A percentile compares a stretch with the other conserved stretches of the same genome.
These are phyloP conservation scores for Drosophila ogumai DNA, from an alignment of 1,140 invertebrate species.

Conservation along the genomic window DNA sequence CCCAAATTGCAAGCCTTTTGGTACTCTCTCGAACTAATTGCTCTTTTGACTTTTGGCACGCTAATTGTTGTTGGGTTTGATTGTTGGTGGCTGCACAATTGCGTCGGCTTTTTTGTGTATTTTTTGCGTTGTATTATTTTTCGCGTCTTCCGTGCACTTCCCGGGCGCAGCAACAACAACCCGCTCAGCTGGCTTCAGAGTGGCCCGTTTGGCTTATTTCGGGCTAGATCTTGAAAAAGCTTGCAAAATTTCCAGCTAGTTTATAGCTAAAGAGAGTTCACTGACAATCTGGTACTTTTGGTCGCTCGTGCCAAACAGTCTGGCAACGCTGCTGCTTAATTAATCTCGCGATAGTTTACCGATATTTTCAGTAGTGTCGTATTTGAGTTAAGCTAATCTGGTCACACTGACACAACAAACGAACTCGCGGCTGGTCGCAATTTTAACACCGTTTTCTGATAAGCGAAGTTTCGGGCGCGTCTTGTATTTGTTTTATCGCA, in stretches of 20 bases:
- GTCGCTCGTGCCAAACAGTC: no score
- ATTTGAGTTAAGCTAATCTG: no score
- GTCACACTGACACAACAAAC: constrained; percentile 7
- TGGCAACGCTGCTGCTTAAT: no score
- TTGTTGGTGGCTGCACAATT: not conserved
- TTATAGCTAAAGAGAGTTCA: no score
- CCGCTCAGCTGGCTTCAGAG: constrained; percentile 10
- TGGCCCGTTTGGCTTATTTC: not conserved
- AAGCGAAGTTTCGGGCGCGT: constrained; percentile 40
- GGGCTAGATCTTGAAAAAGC: no score
- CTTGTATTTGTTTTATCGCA: constrained; percentile 60
- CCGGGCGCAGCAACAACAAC: constrained; percentile 27
- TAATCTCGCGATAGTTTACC: no score
- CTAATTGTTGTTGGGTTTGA: not conserved
- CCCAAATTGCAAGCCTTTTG: constrained; percentile 5
- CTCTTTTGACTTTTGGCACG: constrained; percentile 6
- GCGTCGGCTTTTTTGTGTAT: not conserved
- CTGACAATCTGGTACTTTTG: no score
- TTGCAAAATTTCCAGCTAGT: no score
- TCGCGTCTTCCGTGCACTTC: constrained; percentile 15
- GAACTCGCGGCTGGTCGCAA: constrained; percentile 22
- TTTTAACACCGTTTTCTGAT: constrained; percentile 18
- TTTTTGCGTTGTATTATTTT: constrained; percentile 31
- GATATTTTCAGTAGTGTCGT: no score
- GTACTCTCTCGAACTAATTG: not conserved